Percentiles rank a stretch among this genome's conserved stretches.
Evolutionary conservation across 2,113 vertebrate genomes (phyloP).

Genomic region (Balaenoptera acutorostrata): DNA sequence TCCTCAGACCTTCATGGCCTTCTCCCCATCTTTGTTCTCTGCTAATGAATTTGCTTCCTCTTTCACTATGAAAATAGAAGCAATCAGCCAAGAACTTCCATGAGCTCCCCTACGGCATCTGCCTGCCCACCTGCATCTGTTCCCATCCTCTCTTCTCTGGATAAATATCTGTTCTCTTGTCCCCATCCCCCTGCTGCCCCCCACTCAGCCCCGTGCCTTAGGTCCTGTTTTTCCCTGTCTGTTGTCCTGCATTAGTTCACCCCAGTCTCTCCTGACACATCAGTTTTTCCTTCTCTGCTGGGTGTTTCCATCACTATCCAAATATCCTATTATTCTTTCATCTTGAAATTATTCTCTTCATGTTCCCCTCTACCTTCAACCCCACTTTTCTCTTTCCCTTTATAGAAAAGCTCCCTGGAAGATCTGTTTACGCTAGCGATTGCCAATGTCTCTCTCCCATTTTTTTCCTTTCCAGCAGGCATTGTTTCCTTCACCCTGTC

Average conservation of each 20-base stretch:
- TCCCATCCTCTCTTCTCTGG: too few relatives aligned
- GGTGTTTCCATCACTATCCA: not conserved
- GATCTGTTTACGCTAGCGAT: not conserved
- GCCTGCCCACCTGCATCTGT: not conserved
- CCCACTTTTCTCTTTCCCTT: not conserved
- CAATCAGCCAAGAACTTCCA: not conserved
- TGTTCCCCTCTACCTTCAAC: not conserved
- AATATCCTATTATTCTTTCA: not conserved
- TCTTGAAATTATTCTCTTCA: not conserved
- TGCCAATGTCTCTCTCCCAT: not conserved
- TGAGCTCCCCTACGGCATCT: not conserved
- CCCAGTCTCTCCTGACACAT: not conserved
- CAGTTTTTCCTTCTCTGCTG: not conserved
- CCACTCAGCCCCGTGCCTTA: rapidly evolving
- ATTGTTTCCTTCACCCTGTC: not conserved
- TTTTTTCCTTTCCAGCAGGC: not conserved
- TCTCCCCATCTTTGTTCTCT: not conserved
- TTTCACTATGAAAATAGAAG: not conserved
- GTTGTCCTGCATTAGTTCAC: not conserved
- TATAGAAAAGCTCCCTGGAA: not conserved
- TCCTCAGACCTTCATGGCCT: not conserved
- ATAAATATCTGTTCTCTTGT: not conserved
- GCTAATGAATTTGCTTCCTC: not conserved
- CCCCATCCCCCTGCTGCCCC: too few relatives aligned
- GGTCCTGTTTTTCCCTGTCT: not conserved